Evolutionary conservation across 2,113 vertebrate genomes (phyloP).

Genomic region (Lichenostomus cassidix): DNA sequence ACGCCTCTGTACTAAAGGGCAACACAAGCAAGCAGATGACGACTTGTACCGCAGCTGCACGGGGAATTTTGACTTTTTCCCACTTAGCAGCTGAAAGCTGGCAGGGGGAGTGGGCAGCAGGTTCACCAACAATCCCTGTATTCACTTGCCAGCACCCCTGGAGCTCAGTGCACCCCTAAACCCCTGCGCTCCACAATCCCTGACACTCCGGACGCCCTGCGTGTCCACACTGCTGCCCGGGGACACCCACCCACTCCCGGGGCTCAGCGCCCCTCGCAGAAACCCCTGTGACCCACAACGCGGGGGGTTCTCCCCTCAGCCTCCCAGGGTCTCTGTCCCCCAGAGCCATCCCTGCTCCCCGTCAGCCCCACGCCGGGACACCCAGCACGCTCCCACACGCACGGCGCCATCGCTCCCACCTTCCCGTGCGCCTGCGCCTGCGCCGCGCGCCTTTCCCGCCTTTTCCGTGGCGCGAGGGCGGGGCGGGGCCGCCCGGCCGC

Average conservation of each 20-base stretch:
- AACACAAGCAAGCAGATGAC: background rate
- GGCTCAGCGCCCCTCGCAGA: background rate
- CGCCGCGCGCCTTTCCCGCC: background rate
- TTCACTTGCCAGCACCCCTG: background rate
- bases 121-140: accelerated
- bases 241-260: accelerated
- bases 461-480: background rate
- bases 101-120: accelerated
- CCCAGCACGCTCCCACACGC: accelerated
- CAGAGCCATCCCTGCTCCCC: accelerated
- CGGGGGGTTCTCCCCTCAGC: background rate
- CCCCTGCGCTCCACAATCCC: background rate
- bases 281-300: accelerated
- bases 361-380: background rate
- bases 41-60: background rate
- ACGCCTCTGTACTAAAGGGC: conserved; percentile 32
- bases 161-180: accelerated
- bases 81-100: too few relatives aligned
- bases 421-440: accelerated
- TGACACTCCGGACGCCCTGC: too few relatives aligned
- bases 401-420: accelerated
- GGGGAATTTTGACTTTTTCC: background rate
- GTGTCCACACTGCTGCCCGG: accelerated
- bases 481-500: too few relatives aligned
- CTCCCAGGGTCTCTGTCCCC: accelerated